A percentile compares a stretch with the other conserved stretches of the same genome.
Evolutionary conservation across 2,888 invertebrate genomes (phyloP).

Genomic region (Pedicia rivosa): DNA sequence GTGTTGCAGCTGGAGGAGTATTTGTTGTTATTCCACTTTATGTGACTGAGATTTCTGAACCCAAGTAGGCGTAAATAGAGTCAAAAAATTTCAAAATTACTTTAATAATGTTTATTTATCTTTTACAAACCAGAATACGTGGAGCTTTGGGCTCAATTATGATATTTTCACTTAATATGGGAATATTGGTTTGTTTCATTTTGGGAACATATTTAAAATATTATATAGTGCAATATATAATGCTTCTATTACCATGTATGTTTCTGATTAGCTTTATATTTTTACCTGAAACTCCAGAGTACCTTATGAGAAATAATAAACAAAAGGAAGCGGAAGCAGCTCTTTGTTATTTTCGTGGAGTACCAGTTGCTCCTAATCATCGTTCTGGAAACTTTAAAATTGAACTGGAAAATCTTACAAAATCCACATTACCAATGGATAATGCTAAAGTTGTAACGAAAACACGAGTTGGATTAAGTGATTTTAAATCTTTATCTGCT

Average conservation of each 20-base stretch:
- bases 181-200: slow-evolving; percentile 5
- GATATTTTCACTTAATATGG: slow-evolving; percentile 4
- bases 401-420: not conserved
- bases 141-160: slow-evolving; percentile 7
- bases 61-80: not conserved
- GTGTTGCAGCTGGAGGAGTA: slow-evolving; percentile 8
- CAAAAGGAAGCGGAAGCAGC: slow-evolving; percentile 6
- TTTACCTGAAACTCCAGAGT: slow-evolving; percentile 8
- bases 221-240: slow-evolving; percentile 4
- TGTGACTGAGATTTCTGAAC: slow-evolving; percentile 6
- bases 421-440: not conserved
- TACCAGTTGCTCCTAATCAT: not conserved
- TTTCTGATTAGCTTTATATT: slow-evolving; percentile 5
- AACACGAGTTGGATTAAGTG: not conserved
- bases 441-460: not conserved
- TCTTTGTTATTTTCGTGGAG: slow-evolving; percentile 3
- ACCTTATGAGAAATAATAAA: slow-evolving; percentile 5
- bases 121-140: slow-evolving; percentile 4
- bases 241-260: slow-evolving; percentile 5
- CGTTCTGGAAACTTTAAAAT: no score
- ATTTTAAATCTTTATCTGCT: slow-evolving; percentile 11
- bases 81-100: not conserved
- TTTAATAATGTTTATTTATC: not conserved
- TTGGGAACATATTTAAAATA: slow-evolving; percentile 7
- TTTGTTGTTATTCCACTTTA: slow-evolving; percentile 6